Evolutionary conservation across 2,113 vertebrate genomes (phyloP), one percentile per base, ranked within the genome.

Genomic region (Oncorhynchus kisutch): DNA sequence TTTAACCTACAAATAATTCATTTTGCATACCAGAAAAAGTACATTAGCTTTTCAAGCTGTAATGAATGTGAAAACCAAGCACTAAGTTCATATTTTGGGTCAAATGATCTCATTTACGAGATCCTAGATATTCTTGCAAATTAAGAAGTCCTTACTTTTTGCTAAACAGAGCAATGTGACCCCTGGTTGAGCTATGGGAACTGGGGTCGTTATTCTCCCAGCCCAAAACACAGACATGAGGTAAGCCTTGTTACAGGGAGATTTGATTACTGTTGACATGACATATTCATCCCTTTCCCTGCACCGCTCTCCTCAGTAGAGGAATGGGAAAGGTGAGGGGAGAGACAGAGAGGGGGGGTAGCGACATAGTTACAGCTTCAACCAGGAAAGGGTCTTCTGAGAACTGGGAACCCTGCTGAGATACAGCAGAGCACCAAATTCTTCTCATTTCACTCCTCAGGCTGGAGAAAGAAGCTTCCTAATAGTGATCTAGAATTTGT

Each of bases 261-360:
- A 82, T 82, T 65, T 81, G 74, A 86, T 81, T 83, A 74, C 57
- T 29, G 62, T 71, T 77, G 83, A 82, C 77, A 69, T 59, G 57
- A 77, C 69, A 64, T 22, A 72, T 71, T 62, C 67, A 77, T 68
- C 34, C n/a, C 24, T 24, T 67, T 75, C 27, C 34, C 31, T 34
- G 27, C 13, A 54, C n/a, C 39, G 45, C 39, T 67, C 20, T 39
- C 51, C 7, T 80, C 29, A n/a, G 4, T 16, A 20, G 16, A 67
- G 65, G 5, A 51, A 18, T 2, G 64, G 6, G 27, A 68, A 57
- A 22, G 4, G 16, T 16, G 7, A 20, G 8, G 67, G 18, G 14
- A 4, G 5, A 68, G 67, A 22, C 5, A 16, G 27, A 67, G 11
- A 1, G 11, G 1, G 14, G 60, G 25, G 64, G 13, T 3, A 3